Base-by-base conservation (phyloP, 2,797 vertebrate genomes). In the Atherinosoma microstoma region DNA sequence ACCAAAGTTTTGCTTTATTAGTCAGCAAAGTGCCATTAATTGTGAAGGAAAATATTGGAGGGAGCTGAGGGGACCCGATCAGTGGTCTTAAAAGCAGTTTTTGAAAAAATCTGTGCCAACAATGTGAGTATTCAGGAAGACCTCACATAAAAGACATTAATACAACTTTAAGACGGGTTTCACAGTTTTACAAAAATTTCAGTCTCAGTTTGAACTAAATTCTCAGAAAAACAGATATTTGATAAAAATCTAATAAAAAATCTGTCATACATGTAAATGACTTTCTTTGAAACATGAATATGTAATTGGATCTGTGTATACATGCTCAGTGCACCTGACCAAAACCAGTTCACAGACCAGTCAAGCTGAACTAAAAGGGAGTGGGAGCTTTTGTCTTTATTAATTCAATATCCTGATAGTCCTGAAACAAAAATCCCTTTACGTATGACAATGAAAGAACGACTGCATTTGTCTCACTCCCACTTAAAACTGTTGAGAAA, bases 1-100 rank as follows among this genome's bases (percentile, higher is more conserved):
- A 58, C 57, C 2, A 32, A 67, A n/a, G 58, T 79, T 45, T 49
- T 61, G 56, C 40, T 79, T 83, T 75, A 76, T 65, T 70, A 61
- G 72, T 51, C 49, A 58, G 58, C 57, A 1, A 36, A 29, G 57
- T 0, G 34, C 64, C 2, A 57, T 42, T 35, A 73, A 45, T 16
- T 49, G 35, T 20, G 54, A 60, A 58, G 63, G 58, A 75, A 29
- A 24, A 67, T 13, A 27, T 27, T 42, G 1, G 47, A 8, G 22
- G 11, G 54, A 36, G 75, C 57, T 24, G 57, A 67, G 47, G 3
- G 54, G 32, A 45, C 32, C 45, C 16, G n/a, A n/a, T 54, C 6
- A 13, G 45, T 58, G 49, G 35, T 20, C 1, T 42, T 22, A 4
- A 10, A 8, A 58, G 45, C 64, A 29, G 29, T 42, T 58, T 11